Conservation (phyloP, 1,140 invertebrate species). For the Halictus rubicundus region DNA sequence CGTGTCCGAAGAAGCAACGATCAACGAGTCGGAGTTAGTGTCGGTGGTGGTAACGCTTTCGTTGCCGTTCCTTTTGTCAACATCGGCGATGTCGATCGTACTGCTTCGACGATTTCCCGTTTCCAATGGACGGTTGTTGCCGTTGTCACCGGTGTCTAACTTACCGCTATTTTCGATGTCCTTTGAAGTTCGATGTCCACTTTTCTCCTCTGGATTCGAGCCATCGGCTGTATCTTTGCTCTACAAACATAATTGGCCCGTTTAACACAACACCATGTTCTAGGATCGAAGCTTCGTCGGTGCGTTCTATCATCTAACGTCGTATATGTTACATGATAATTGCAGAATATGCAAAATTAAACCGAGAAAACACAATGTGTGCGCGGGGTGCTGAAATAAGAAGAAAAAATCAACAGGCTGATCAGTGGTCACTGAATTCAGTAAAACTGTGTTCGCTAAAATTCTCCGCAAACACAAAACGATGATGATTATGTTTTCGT, state of each 20-base stretch:
- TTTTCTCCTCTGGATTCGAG: conserved; percentile 7
- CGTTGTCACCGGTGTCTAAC: conserved; percentile 37
- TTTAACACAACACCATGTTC: too few relatives aligned
- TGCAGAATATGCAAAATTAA: too few relatives aligned
- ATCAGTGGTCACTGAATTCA: too few relatives aligned
- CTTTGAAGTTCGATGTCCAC: conserved; percentile 40
- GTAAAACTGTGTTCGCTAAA: too few relatives aligned
- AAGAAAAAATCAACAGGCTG: too few relatives aligned
- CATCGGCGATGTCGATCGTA: conserved; percentile 27
- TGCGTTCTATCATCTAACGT: too few relatives aligned
- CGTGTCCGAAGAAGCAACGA: conserved; percentile 65
- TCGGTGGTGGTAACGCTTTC: conserved; percentile 71
- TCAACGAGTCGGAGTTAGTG: conserved; percentile 72
- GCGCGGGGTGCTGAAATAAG: too few relatives aligned
- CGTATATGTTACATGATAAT: too few relatives aligned
- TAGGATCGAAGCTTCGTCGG: too few relatives aligned
- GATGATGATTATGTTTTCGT: too few relatives aligned
- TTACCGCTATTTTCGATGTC: conserved; percentile 49
- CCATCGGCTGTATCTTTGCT: background rate
- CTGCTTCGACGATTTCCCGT: conserved; percentile 15
- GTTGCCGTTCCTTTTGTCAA: conserved; percentile 59
- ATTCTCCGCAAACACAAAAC: too few relatives aligned
- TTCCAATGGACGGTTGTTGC: conserved; percentile 49
- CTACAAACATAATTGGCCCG: background rate
- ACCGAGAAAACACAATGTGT: too few relatives aligned